Conservation (phyloP, 1,140 invertebrate species). For the Tachypleus tridentatus region DNA sequence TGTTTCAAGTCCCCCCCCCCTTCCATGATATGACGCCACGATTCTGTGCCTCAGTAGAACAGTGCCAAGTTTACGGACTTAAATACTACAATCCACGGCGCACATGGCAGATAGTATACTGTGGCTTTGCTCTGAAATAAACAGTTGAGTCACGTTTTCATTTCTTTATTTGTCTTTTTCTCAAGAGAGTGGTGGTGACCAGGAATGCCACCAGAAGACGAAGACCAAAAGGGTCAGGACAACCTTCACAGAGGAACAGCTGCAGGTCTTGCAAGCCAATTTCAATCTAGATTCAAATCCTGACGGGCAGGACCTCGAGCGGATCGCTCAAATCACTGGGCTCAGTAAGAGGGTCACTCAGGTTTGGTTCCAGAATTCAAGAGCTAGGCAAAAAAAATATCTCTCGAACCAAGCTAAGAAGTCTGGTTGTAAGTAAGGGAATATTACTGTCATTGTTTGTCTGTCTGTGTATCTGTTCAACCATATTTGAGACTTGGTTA, state of each 20-base stretch:
- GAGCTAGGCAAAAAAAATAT: slow-evolving; percentile 89
- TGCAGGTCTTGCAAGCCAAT: slow-evolving; percentile 92
- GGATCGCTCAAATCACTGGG: slow-evolving; percentile 94
- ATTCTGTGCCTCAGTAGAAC: too few relatives aligned
- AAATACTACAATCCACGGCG: too few relatives aligned
- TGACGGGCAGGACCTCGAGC: slow-evolving; percentile 93
- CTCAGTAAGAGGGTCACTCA: slow-evolving; percentile 96
- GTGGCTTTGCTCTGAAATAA: too few relatives aligned
- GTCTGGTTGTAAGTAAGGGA: slow-evolving; percentile 9
- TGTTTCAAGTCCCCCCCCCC: too few relatives aligned
- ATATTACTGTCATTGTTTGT: not conserved
- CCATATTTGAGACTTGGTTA: too few relatives aligned
- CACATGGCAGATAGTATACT: too few relatives aligned
- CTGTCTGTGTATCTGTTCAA: too few relatives aligned
- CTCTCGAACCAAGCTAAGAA: slow-evolving; percentile 24
- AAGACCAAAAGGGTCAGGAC: slow-evolving; percentile 94
- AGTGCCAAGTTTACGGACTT: too few relatives aligned
- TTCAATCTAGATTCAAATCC: slow-evolving; percentile 97
- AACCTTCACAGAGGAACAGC: slow-evolving; percentile 95
- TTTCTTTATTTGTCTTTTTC: too few relatives aligned
- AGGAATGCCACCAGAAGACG: slow-evolving; percentile 67
- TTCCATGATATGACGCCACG: too few relatives aligned
- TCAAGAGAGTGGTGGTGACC: slow-evolving; percentile 48
- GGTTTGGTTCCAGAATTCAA: slow-evolving; percentile 98
- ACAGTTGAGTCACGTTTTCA: too few relatives aligned